Base-by-base conservation (phyloP, 2,113 vertebrate species). In the Microtus oregoni region DNA sequence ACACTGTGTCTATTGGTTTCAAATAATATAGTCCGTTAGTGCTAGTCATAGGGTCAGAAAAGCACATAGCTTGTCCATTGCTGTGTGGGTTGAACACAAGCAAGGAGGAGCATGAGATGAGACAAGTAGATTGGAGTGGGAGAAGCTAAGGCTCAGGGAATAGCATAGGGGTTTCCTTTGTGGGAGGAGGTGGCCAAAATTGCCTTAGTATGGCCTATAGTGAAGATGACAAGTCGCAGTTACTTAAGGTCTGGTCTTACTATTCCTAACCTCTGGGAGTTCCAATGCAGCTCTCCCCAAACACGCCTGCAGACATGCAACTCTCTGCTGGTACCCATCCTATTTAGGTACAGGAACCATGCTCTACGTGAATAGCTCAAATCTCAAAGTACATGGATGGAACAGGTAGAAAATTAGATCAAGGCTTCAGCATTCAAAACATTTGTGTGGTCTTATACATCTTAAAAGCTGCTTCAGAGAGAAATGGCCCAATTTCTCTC, bases 351-450 rank as follows among this genome's bases (percentile, higher is more conserved):
- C 0, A 38, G 73, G 58, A 32, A 2, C 22, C 9, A 17, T 2
- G 10, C 44, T 3, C 19, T n/a, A 67, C 32, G 65, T 47, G 61
- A 73, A 67, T 11, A 65, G 41, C 58, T 52, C 72, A 72, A 86
- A 75, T 83, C 44, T 82, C 89, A 70, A 94, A 96, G 38, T 15
- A 17, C 14, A 20, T 26, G 61, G 61, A 30, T 1, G 44, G 75
- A 77, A 86, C 2, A 78, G 35, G 35, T 13, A 63, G 35, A 91
- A 77, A 72, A 73, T 77, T 70, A 41, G 61, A 87, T 61, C 26
- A 90, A 86, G 13, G 41, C 17, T 67, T 77, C 35, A n/a, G 3
- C n/a, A 86, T 85, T 35, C 81, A 85, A 95, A 58, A 58, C 19
- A 58, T 7, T 58, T 20, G 58, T 58, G 58, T 20, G 19, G 58